Evolutionary conservation across 2,113 vertebrate genomes (phyloP).

Genomic region (Murina feae): DNA sequence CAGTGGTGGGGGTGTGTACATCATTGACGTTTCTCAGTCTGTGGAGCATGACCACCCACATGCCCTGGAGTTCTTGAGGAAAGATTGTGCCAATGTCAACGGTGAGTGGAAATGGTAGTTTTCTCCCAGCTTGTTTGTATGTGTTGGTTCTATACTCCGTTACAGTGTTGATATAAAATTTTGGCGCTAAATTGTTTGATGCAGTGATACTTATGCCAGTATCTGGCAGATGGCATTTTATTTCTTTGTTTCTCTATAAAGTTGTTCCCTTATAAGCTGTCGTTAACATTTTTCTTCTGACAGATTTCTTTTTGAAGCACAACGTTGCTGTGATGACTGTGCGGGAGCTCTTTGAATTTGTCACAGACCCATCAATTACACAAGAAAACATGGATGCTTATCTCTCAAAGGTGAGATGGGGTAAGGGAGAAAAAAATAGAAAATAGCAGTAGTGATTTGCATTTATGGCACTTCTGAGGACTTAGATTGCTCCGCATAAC

Average conservation of each 20-base stretch:
- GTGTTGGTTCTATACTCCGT: background rate
- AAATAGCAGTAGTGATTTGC: background rate
- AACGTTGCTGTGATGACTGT: slow-evolving; percentile 93
- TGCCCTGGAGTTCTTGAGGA: slow-evolving; percentile 94
- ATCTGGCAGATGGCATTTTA: background rate
- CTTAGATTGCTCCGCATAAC: background rate
- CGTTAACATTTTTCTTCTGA: background rate
- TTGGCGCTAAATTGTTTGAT: background rate
- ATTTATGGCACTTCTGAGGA: background rate
- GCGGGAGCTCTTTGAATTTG: slow-evolving; percentile 94
- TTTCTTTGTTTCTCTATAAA: background rate
- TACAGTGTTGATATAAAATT: background rate
- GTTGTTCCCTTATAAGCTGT: background rate
- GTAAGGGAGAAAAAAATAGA: no score
- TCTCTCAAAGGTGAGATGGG: slow-evolving; percentile 85
- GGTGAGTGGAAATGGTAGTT: slow-evolving; percentile 79
- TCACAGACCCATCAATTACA: slow-evolving; percentile 93
- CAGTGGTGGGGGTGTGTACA: slow-evolving; percentile 86
- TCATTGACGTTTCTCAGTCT: slow-evolving; percentile 96
- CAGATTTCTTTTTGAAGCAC: slow-evolving; percentile 92
- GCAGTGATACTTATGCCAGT: background rate
- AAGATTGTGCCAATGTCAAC: slow-evolving; percentile 93
- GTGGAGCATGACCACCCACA: slow-evolving; percentile 98
- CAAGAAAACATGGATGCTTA: slow-evolving; percentile 90
- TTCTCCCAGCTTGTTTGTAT: background rate